phyloP scores from a whole-genome alignment of 2,113 vertebrate genomes.

The Chlamydotis undulata region DNA sequence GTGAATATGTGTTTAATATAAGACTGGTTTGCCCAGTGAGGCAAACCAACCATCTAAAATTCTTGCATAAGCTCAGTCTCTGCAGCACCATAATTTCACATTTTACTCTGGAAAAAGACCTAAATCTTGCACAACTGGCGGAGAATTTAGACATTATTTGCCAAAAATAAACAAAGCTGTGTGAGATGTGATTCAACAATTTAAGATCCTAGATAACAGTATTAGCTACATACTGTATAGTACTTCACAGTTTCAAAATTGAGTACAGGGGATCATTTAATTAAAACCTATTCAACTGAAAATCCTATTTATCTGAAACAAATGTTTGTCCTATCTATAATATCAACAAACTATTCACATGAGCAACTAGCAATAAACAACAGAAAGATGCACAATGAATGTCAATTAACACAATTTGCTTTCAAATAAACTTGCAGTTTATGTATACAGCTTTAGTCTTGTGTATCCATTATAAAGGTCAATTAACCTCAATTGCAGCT shows the following conservation, averaged over 20 bases:
- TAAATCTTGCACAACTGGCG: not conserved
- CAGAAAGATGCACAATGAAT: slow-evolving; percentile 72
- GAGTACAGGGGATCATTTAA: slow-evolving; percentile 68
- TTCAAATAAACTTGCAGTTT: slow-evolving; percentile 66
- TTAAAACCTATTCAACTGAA: slow-evolving; percentile 80
- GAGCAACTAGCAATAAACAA: slow-evolving; percentile 76
- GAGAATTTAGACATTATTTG: slow-evolving; percentile 14
- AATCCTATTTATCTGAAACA: slow-evolving; percentile 76
- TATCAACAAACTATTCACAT: slow-evolving; percentile 76
- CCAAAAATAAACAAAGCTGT: slow-evolving; percentile 30
- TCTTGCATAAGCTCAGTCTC: not conserved
- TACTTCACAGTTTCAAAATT: slow-evolving; percentile 52
- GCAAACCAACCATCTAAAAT: not conserved
- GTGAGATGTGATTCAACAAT: not conserved
- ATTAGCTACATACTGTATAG: slow-evolving; percentile 41
- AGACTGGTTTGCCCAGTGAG: not conserved
- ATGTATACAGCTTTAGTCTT: slow-evolving; percentile 56
- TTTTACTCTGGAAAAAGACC: not conserved
- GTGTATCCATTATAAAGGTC: slow-evolving; percentile 67
- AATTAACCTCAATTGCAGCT: slow-evolving; percentile 50
- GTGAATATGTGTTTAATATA: not conserved
- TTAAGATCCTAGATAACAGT: slow-evolving; percentile 42
- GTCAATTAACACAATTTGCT: slow-evolving; percentile 76
- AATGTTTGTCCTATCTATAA: slow-evolving; percentile 74
- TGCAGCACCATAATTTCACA: not conserved